Evolutionary conservation across 2,113 vertebrate genomes (phyloP).

Genomic region (Hipposideros armiger): DNA sequence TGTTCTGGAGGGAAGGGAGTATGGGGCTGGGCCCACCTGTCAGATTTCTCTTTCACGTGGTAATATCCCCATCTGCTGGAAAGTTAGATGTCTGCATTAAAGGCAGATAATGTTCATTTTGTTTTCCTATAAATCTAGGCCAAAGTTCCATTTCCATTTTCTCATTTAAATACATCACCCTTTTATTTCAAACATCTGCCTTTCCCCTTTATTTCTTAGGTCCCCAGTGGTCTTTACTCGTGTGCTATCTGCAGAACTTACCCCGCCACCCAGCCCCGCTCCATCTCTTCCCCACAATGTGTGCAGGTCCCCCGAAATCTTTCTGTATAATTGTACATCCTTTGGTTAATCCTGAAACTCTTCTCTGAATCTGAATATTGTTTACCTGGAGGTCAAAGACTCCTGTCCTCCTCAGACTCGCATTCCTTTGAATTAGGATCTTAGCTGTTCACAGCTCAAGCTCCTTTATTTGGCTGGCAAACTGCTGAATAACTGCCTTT

Average conservation of each 20-base stretch:
- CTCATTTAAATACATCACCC: not conserved
- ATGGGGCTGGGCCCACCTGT: not conserved
- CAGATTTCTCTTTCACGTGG: slow-evolving; percentile 24
- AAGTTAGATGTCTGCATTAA: slow-evolving; percentile 63
- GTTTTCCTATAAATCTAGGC: not conserved
- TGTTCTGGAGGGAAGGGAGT: not conserved
- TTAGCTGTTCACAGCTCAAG: not conserved
- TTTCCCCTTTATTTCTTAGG: not conserved
- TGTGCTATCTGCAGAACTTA: not conserved
- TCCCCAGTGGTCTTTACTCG: not conserved
- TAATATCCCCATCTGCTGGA: slow-evolving; percentile 80
- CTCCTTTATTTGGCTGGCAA: not conserved
- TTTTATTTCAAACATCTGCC: not conserved
- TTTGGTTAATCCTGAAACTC: not conserved
- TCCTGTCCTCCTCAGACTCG: not conserved
- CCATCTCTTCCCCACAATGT: not conserved
- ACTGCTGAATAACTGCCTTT: not conserved
- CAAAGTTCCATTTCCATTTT: not conserved
- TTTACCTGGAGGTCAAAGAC: not conserved
- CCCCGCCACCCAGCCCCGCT: not conserved
- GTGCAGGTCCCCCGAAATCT: not conserved
- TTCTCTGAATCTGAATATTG: not conserved
- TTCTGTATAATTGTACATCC: not conserved
- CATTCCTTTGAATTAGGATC: not conserved
- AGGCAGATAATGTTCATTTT: not conserved